Evolutionary conservation across 2,797 vertebrate species (phyloP).

Genomic region (Podarcis lilfordi): DNA sequence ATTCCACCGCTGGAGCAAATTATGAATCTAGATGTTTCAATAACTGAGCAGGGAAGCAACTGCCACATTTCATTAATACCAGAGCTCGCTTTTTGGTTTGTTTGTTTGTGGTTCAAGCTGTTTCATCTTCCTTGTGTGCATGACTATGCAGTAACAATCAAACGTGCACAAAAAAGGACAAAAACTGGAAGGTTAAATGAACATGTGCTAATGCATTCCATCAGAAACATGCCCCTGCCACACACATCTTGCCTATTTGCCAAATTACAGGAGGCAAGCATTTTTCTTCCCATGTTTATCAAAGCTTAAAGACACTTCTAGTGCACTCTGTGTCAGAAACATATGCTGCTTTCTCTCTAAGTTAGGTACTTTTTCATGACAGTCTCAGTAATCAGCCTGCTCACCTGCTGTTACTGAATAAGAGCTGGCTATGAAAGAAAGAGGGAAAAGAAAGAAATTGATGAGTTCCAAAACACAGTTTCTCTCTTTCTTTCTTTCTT

Average conservation of each 20-base stretch:
- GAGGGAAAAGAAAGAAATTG: background rate
- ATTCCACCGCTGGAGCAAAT: slow-evolving; percentile 54
- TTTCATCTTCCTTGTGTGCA: background rate
- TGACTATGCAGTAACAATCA: rapidly evolving
- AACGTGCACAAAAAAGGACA: background rate
- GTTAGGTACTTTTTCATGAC: background rate
- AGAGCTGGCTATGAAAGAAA: background rate
- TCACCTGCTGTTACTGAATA: slow-evolving; percentile 21
- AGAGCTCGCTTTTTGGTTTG: background rate
- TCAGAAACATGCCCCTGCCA: background rate
- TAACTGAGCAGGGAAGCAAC: slow-evolving; percentile 61
- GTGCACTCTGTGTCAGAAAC: background rate
- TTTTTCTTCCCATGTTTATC: slow-evolving; percentile 7
- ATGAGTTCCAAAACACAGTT: background rate
- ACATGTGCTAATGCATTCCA: background rate
- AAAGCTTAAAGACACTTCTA: slow-evolving; percentile 31
- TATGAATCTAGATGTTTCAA: slow-evolving; percentile 60
- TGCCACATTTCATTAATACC: slow-evolving; percentile 58
- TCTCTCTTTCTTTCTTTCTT: no score
- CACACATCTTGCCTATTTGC: background rate
- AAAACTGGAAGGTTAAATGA: background rate
- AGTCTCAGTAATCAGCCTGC: slow-evolving; percentile 6
- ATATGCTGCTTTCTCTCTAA: background rate
- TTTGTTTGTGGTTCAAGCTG: slow-evolving; percentile 21
- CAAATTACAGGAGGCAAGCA: background rate